phyloP scores from a whole-genome alignment of 2,888 invertebrate genomes.

The Serrognathus titanus region DNA sequence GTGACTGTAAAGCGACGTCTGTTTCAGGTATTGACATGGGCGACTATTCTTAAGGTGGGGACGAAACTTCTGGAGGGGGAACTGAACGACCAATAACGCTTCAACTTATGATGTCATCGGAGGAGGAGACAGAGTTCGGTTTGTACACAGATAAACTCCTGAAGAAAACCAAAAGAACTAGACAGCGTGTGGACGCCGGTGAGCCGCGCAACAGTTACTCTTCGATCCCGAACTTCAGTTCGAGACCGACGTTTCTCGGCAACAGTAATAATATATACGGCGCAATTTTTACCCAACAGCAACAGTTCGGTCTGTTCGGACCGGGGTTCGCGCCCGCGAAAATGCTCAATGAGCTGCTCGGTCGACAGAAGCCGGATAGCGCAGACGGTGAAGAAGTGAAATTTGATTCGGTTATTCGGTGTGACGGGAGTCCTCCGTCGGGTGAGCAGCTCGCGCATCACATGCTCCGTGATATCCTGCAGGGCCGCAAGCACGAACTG shows the following conservation, averaged over 20 bases:
- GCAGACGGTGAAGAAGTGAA: conserved; percentile 47
- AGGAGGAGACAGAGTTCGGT: conserved; percentile 92
- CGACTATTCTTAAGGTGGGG: conserved; percentile 56
- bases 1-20: conserved; percentile 5
- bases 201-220: conserved; percentile 93
- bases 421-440: conserved; percentile 58
- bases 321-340: conserved; percentile 84
- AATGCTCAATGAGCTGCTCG: conserved; percentile 87
- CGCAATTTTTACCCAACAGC: conserved; percentile 78
- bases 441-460: conserved; percentile 67
- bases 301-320: conserved; percentile 79
- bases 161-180: conserved; percentile 90
- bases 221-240: conserved; percentile 72
- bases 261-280: conserved; percentile 75
- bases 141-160: conserved; percentile 90
- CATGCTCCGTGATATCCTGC: conserved; percentile 86
- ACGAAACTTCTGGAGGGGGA: conserved; percentile 58
- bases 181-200: conserved; percentile 95
- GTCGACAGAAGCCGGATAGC: conserved; percentile 62
- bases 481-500: conserved; percentile 81
- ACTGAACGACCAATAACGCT: conserved; percentile 76
- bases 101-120: conserved; percentile 93
- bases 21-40: conserved; percentile 47
- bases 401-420: conserved; percentile 48
- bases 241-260: conserved; percentile 74